phyloP scores from a whole-genome alignment of 2,888 invertebrate species.

The Trachelus iudaicus region DNA sequence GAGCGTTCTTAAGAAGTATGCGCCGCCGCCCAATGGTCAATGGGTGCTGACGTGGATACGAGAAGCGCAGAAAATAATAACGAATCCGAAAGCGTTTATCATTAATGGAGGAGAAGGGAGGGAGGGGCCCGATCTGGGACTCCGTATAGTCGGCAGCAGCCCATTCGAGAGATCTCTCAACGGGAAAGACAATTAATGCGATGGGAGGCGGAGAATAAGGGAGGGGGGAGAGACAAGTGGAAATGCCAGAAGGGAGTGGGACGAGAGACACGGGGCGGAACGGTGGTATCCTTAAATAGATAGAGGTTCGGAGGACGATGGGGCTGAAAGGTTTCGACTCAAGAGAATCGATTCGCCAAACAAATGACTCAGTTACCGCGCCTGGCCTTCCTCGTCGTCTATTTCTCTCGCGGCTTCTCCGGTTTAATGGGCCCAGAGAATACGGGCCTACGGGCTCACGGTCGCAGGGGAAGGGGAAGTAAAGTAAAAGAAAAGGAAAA shows the following conservation, averaged over 20 bases:
- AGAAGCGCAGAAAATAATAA: conserved; percentile 48
- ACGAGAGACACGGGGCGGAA: no score
- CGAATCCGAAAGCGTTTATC: conserved; percentile 41
- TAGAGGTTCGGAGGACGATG: conserved; percentile 4
- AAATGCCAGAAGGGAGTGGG: no score
- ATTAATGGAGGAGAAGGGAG: conserved; percentile 28
- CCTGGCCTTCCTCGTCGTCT: conserved; percentile 18
- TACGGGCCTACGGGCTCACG: conserved; percentile 21
- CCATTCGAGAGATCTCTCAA: conserved; percentile 8
- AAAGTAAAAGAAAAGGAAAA: conserved; percentile 2
- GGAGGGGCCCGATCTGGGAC: conserved; percentile 2
- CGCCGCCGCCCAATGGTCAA: conserved; percentile 45
- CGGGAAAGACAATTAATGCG: conserved; percentile 34
- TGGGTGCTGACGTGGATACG: conserved; percentile 19
- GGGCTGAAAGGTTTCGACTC: conserved; percentile 24
- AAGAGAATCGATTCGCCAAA: conserved; percentile 48
- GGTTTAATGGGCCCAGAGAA: conserved; percentile 43
- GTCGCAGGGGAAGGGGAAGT: not conserved
- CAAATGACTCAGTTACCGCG: conserved; percentile 53
- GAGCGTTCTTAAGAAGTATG: conserved; percentile 40
- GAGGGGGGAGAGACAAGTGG: conserved; percentile 13
- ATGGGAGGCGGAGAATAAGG: not conserved
- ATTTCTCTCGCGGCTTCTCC: conserved; percentile 16
- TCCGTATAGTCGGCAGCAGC: conserved; percentile 1
- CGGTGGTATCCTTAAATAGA: not conserved